Conservation (phyloP, 2,888 invertebrate genomes). For the Drosophila stalkeri region DNA sequence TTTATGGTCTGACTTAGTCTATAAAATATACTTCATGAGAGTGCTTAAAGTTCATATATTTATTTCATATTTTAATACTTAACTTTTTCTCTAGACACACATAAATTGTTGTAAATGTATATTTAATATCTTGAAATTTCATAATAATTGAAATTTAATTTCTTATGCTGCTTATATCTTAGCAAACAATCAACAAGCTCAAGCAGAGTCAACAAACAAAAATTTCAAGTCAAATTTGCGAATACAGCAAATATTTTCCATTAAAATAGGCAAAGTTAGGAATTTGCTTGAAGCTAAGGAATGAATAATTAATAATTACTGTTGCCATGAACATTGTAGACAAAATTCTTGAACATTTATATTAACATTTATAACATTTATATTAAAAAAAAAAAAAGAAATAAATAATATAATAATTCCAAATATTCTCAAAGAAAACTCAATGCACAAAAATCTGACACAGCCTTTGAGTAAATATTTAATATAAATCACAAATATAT, state of each 20-base stretch:
- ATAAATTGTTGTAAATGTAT: neutral
- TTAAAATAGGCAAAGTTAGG: neutral
- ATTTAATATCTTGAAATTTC: neutral
- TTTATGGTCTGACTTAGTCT: neutral
- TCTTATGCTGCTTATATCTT: neutral
- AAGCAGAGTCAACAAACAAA: constrained; percentile 3
- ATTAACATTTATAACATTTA: neutral
- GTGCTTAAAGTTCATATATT: neutral
- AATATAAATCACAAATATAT: constrained; percentile 5
- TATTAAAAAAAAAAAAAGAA: neutral
- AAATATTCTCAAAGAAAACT: neutral
- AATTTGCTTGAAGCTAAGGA: neutral
- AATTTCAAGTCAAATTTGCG: constrained; percentile 28
- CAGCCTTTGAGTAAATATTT: constrained; percentile 1
- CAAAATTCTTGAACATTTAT: neutral
- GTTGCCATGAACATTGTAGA: neutral
- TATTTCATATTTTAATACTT: neutral
- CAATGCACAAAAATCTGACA: neutral
- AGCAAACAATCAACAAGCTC: neutral
- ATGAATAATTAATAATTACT: neutral
- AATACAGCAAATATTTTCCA: constrained; percentile 23
- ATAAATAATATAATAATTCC: neutral
- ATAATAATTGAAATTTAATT: neutral
- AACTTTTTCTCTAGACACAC: neutral
- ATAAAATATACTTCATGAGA: neutral